Evolutionary conservation across 2,888 invertebrate genomes (phyloP), one percentile per base, ranked within the genome.

Genomic region (Julus scandinavius): DNA sequence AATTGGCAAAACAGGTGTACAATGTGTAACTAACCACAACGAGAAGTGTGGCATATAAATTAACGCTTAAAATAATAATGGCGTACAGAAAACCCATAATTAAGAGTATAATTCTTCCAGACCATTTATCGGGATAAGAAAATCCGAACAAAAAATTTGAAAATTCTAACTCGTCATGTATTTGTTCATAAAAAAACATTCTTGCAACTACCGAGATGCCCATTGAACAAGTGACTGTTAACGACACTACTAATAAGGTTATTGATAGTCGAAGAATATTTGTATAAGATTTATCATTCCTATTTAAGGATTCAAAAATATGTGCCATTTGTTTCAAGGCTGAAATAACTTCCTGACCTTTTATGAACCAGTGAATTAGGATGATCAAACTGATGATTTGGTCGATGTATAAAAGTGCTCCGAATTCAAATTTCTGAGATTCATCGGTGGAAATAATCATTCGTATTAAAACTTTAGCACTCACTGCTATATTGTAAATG

Each of bases 401-500:
- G 15, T 80, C 80, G 20, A 80, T 80, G 80, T 38, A 38, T 3
- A 80, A 80, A 6, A 80, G 38, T 38, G 80, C 38, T 38, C 80
- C 80, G 38, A 80, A 38, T 80, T 80, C 11, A 13, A 13, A 13
- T 11, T 80, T 38, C 15, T 11, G 2, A 13, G 80, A 38, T 80
- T 80, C 29, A 2, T 80, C 1, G 2, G 29, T 13, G 38, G 38
- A 38, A 9, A 38, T 3, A 38, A 80, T 80, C 11, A 80, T 80
- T 38, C 38, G 38, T 7, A 80, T 80, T 13, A 80, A 11, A 5
- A 13, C 80, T 3, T 80, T 20, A 29, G 6, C 11, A 80, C 80
- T 80, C 80, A 80, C 80, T 80, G 38, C 80, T 38, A 80, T 38
- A 38, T 80, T 80, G 38, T 80, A 80, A 29, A 80, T 13, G 15